phyloP scores from a whole-genome alignment of 1,140 invertebrate species.

The Drosophila nikananu region DNA sequence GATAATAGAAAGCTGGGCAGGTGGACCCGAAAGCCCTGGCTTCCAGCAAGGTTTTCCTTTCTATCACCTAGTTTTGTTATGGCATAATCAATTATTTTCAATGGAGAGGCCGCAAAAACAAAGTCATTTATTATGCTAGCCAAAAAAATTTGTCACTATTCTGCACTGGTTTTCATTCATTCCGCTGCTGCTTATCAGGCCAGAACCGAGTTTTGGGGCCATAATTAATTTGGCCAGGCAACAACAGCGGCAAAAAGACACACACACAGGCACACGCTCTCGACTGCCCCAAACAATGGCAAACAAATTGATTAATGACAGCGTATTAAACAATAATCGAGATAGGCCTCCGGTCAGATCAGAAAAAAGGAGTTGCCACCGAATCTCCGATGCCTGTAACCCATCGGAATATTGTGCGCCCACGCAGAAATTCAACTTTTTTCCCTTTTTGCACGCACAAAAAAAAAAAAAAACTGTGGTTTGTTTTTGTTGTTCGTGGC shows the following conservation, averaged over 20 bases:
- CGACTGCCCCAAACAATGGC: slow-evolving; percentile 75
- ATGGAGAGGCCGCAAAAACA: slow-evolving; percentile 60
- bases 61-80: slow-evolving; percentile 27
- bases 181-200: slow-evolving; percentile 57
- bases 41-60: neutral
- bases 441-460: slow-evolving; percentile 18
- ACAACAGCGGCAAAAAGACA: slow-evolving; percentile 29
- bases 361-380: slow-evolving; percentile 14
- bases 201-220: slow-evolving; percentile 61
- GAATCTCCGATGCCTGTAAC: slow-evolving; percentile 34
- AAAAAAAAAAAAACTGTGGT: slow-evolving; percentile 35
- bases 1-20: neutral
- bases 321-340: slow-evolving; percentile 83
- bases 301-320: slow-evolving; percentile 84
- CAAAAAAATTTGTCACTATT: slow-evolving; percentile 80
- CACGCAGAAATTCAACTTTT: slow-evolving; percentile 64
- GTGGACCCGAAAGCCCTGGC: slow-evolving; percentile 30
- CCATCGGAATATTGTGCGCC: slow-evolving; percentile 53
- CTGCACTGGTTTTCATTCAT: slow-evolving; percentile 62
- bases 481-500: slow-evolving; percentile 28
- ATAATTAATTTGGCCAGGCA: slow-evolving; percentile 79
- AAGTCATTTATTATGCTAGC: slow-evolving; percentile 75
- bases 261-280: slow-evolving; percentile 23
- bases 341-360: slow-evolving; percentile 68
- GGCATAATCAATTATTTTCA: slow-evolving; percentile 66